Evolutionary conservation across 2,113 vertebrate species (phyloP), one percentile per base, ranked within the genome.

Genomic region (Prunella fulvescens): DNA sequence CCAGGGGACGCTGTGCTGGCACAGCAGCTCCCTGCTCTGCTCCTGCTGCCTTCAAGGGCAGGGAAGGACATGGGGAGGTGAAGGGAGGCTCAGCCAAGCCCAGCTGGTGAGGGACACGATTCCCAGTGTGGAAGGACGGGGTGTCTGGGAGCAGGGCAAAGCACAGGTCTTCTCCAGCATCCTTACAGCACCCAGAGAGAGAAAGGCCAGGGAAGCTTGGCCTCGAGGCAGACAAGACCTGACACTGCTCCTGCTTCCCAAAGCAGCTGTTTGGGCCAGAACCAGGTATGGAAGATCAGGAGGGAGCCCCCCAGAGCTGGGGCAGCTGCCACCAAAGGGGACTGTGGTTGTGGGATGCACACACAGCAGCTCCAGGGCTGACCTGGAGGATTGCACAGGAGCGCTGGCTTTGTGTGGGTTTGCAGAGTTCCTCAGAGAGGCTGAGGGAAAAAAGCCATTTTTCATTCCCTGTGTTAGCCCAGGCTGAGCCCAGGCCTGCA

Each of bases 1-100:
- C 84, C 95, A 2, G 80, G 90, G 96, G 93, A 64, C 1, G 8
- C 80, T 2, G 42, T 1, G 53, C 73, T 37, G 51, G 35, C 60
- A 62, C 66, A 4, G 66, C 62, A 37, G 4, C 66, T 72, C 16
- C 15, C 44, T 28, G 54, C 79, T 50, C 44, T 29, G 37, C 62
- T 48, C 33, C 5, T 26, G 25, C 50, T 58, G 67, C 70, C 83
- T 84, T 79, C 84, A 95, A 87, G 90, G 90, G 81, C 81, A 89
- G 25, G 47, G 72, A 83, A 94, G 73, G 91, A 40, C 93, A 61
- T 31, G 2, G 66, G n/a, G 35, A 26, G 53, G 44, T 14, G 57
- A 35, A 20, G 24, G 42, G 56, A 90, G 51, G 35, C 54, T 61
- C 26, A 20, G 62, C 29, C n/a, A 19, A 31, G 62, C 14, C 28